Conservation (phyloP, 2,113 vertebrate species). For the Aptenodytes forsteri region DNA sequence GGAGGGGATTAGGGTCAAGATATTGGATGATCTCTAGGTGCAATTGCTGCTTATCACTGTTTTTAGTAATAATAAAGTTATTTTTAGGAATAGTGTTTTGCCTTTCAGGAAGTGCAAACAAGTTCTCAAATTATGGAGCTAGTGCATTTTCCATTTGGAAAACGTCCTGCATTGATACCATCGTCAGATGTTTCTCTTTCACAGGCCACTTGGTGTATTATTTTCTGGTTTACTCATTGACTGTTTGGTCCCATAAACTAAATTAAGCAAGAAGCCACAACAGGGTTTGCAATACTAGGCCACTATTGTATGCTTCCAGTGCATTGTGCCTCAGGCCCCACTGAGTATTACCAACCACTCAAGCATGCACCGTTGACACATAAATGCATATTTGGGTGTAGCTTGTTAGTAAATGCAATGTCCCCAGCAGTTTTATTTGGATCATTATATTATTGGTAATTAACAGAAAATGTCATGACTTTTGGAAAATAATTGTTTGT, state of each 20-base stretch:
- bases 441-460: slow-evolving; percentile 52
- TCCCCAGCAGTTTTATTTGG: slow-evolving; percentile 39
- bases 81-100: background rate
- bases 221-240: slow-evolving; percentile 51
- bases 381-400: slow-evolving; percentile 44
- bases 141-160: background rate
- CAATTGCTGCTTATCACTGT: background rate
- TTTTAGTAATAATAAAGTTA: background rate
- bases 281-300: slow-evolving; percentile 9
- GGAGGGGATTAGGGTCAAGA: background rate
- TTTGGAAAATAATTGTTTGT: slow-evolving; percentile 28
- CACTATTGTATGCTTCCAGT: background rate
- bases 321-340: slow-evolving; percentile 6
- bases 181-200: slow-evolving; percentile 33
- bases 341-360: background rate
- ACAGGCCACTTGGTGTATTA: slow-evolving; percentile 29
- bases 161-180: background rate
- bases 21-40: background rate
- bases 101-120: background rate
- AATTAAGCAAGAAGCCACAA: slow-evolving; percentile 52
- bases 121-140: background rate
- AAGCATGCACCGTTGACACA: slow-evolving; percentile 39
- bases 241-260: slow-evolving; percentile 42
- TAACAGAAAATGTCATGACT: slow-evolving; percentile 60
- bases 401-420: slow-evolving; percentile 21